Conservation (phyloP, 2,888 invertebrate genomes). For the Tromatobia lineatoria region DNA sequence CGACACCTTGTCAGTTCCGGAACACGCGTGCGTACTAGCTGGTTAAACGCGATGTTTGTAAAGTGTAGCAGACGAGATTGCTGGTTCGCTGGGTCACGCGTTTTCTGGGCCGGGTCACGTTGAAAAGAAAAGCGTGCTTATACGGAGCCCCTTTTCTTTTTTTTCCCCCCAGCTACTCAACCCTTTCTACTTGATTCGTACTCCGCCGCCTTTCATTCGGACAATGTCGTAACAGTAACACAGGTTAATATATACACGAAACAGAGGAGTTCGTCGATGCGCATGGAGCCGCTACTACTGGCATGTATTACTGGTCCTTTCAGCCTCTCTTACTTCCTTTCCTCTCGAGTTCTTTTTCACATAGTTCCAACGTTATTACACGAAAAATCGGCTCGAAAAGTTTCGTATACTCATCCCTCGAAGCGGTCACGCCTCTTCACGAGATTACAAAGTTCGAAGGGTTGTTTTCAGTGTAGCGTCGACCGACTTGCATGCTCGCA, state of each 20-base stretch:
- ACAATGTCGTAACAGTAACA: conserved; percentile 50
- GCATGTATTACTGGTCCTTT: conserved; percentile 1
- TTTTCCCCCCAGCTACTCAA: conserved; percentile 25
- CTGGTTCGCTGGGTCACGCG: conserved; percentile 31
- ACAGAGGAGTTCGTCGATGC: not conserved
- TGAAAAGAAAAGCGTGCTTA: conserved; percentile 61
- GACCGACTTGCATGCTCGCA: conserved; percentile 31
- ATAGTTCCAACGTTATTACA: conserved; percentile 50
- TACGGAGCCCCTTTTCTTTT: not conserved
- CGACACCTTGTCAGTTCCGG: not conserved
- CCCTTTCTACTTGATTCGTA: conserved; percentile 15
- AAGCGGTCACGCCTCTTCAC: conserved; percentile 63
- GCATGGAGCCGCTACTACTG: conserved; percentile 11
- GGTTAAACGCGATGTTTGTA: conserved; percentile 36
- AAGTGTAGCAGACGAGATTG: not conserved
- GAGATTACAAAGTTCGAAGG: conserved; percentile 68
- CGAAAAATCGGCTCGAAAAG: conserved; percentile 61
- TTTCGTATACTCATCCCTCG: conserved; percentile 29
- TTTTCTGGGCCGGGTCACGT: conserved; percentile 32
- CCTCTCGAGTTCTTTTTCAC: not conserved
- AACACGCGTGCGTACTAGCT: conserved; percentile 12
- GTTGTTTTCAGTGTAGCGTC: conserved; percentile 45
- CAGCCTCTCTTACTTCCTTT: not conserved
- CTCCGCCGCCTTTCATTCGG: conserved; percentile 38
- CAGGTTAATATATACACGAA: conserved; percentile 13